Percentiles rank a stretch among this genome's conserved stretches.
Evolutionary conservation across 2,888 invertebrate species (phyloP).

Genomic region (Caenorhabditis sp.): DNA sequence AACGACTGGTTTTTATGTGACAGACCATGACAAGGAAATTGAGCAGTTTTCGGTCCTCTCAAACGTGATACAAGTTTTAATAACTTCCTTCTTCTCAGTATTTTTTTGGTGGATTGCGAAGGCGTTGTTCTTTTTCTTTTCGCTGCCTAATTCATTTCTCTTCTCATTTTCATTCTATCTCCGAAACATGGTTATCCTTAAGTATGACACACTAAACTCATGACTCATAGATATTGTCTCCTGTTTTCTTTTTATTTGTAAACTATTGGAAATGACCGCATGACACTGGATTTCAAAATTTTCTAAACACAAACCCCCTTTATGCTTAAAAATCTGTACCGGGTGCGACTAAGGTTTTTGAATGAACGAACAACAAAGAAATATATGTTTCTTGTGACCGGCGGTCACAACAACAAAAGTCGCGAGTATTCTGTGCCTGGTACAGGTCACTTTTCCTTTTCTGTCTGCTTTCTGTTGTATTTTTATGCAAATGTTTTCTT

Average conservation of each 20-base stretch:
- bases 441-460: no score
- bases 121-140: conserved; percentile 6
- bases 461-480: no score
- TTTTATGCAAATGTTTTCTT: no score
- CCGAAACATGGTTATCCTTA: conserved; percentile 18
- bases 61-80: conserved; percentile 44
- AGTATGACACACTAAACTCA: background rate
- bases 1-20: conserved; percentile 24
- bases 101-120: conserved; percentile 7
- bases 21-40: conserved; percentile 4
- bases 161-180: conserved; percentile 11
- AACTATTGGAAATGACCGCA: no score
- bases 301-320: no score
- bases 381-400: no score
- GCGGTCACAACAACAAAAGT: no score
- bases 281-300: no score
- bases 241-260: background rate
- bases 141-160: conserved; percentile 9
- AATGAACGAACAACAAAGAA: no score
- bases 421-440: no score
- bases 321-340: no score
- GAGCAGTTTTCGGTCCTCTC: conserved; percentile 22
- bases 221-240: background rate
- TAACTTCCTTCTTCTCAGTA: conserved; percentile 45
- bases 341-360: no score